Base-by-base conservation (phyloP, 2,797 vertebrate genomes). In the Darevskia nairensis region DNA sequence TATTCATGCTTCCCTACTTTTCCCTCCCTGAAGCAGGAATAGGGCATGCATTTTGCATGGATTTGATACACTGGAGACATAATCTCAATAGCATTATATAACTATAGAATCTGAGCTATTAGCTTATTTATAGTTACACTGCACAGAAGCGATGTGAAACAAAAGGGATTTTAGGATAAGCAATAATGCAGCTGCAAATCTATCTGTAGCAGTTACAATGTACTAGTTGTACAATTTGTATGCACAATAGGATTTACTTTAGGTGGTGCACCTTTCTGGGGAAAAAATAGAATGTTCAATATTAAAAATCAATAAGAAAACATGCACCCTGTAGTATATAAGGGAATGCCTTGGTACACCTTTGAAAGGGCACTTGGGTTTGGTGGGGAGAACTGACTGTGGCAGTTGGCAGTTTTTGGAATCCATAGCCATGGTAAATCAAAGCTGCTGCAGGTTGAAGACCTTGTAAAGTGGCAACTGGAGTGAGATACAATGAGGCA, bases 31-130 rank as follows among this genome's bases (percentile, higher is more conserved):
- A 89, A 71, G 80, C 39, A 1, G 6, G 46, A 89, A 17, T 4
- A 89, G 7, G 39, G 27, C 1, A 68, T 39, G n/a, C 50, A 66
- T 89, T 80, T 89, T 72, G 76, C 39, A 89, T 66, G 55, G 23
- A 29, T 72, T 50, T 85, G 77, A 66, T 50, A 46, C 41, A 75
- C 69, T 81, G 23, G 69, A 81, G 78, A 55, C 39, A 89, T 75
- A 55, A 80, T 10, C 21, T 29, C 61, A 72, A 74, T 27, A 21
- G 64, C 13, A 87, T 44, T 87, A 72, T 75, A 46, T 50, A 79
- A 39, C 27, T 85, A 17, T 41, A 75, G 21, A 71, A 77, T 6
- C 41, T 76, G 15, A 4, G 19, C 6, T 61, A 61, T 35, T 85
- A 50, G 13, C 13, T 72, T 84, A 74, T 86, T 19, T 89, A 21